phyloP scores from a whole-genome alignment of 2,797 vertebrate genomes.

The Bradypodion ventrale region DNA sequence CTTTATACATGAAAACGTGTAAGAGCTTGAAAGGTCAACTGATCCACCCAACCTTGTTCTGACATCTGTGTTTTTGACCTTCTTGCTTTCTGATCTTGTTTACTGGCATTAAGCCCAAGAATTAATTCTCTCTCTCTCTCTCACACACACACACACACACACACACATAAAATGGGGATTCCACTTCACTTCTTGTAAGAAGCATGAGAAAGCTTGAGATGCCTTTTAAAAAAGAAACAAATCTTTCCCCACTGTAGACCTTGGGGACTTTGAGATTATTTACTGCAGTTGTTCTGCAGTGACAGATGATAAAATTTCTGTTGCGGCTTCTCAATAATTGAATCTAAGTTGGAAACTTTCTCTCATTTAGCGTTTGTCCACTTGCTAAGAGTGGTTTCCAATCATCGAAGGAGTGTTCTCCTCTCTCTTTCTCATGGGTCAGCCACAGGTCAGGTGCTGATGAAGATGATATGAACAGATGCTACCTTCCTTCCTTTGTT shows the following conservation, averaged over 20 bases:
- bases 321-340: conserved; percentile 53
- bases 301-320: conserved; percentile 57
- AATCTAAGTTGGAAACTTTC: conserved; percentile 22
- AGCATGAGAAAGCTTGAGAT: neutral
- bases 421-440: conserved; percentile 35
- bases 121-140: conserved; percentile 24
- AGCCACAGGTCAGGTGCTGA: conserved; percentile 34
- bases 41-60: no score
- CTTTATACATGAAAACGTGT: no score
- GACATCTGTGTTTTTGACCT: neutral
- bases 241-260: conserved; percentile 14
- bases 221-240: neutral
- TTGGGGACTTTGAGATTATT: conserved; percentile 50
- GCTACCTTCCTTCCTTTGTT: conserved; percentile 19
- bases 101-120: no score
- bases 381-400: neutral
- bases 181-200: neutral
- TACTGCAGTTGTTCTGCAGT: conserved; percentile 23
- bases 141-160: no score
- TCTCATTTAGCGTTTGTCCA: conserved; percentile 21
- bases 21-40: no score
- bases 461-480: conserved; percentile 27
- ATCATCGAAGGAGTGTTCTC: neutral
- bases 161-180: no score
- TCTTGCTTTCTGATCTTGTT: neutral